A percentile compares a stretch with the other conserved stretches of the same genome.
Evolutionary conservation across 2,888 invertebrate genomes (phyloP).

Genomic region (Eristalis pertinax): DNA sequence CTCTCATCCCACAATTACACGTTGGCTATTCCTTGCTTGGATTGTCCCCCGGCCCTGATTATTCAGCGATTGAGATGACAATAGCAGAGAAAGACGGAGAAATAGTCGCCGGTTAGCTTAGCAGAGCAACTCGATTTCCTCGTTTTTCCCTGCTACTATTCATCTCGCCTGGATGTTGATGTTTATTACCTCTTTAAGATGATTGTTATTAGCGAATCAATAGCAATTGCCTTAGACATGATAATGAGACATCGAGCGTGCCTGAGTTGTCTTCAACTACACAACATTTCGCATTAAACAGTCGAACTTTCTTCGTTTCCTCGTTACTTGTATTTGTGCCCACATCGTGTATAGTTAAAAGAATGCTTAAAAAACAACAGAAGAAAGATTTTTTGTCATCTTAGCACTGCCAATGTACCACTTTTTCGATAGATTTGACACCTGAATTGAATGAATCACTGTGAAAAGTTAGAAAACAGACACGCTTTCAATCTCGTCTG

Average conservation of each 20-base stretch:
- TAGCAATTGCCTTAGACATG: not conserved
- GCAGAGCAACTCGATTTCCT: not conserved
- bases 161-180: not conserved
- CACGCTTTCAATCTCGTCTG: not conserved
- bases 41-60: no score
- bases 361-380: not conserved
- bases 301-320: not conserved
- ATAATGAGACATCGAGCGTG: not conserved
- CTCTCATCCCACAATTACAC: no score
- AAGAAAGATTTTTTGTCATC: not conserved
- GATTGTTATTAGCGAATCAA: not conserved
- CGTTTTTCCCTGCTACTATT: not conserved
- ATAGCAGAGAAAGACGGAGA: not conserved
- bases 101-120: not conserved
- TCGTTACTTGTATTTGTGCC: not conserved
- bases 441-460: slow-evolving; percentile 5
- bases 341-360: not conserved
- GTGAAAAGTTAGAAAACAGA: not conserved
- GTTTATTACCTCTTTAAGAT: not conserved
- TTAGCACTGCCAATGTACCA: not conserved
- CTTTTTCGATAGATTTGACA: not conserved
- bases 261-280: not conserved
- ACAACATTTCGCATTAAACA: not conserved
- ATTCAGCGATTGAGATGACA: not conserved
- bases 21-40: no score